A percentile compares a stretch with the other conserved stretches of the same genome.
Evolutionary conservation across 1,140 invertebrate species (phyloP).

Genomic region (Bombyx mori): ASM3026992v2 NC_085118.1:1731501-1732000

Average conservation of each 20-base stretch:
- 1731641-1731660: no score
- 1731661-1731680: no score
- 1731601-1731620: no score
- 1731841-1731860: conserved; percentile 78
- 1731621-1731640: no score
- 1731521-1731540: conserved; percentile 89
- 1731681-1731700: no score
- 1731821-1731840: not conserved
- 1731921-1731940: conserved; percentile 83
- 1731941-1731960: conserved; percentile 77
- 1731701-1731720: no score
- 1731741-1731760: no score
- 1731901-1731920: conserved; percentile 84
- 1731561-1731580: conserved; percentile 90
- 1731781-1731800: no score
- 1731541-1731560: conserved; percentile 94
- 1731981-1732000: conserved; percentile 81
- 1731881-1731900: conserved; percentile 85
- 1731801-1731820: conserved; percentile 1
- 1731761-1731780: no score
- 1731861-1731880: conserved; percentile 89
- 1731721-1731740: no score
- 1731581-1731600: conserved; percentile 84
- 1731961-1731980: conserved; percentile 84
- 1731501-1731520: conserved; percentile 87